Evolutionary conservation across 2,888 invertebrate genomes (phyloP), one percentile per base, ranked within the genome.

Genomic region (Hirtodrosophila histrioides): DNA sequence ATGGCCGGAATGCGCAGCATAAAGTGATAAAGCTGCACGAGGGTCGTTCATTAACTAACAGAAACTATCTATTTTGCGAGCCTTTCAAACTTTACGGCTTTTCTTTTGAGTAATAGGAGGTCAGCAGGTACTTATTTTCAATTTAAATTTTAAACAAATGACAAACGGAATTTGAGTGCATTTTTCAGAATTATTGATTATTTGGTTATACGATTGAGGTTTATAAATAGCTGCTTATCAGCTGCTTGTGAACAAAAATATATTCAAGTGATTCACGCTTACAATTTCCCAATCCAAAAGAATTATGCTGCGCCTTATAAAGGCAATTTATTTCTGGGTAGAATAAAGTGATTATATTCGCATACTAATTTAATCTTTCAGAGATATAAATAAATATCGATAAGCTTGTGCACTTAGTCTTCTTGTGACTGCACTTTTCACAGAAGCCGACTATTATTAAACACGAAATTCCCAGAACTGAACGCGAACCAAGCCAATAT

Each of bases 221-320:
- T 17, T 17, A 67, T 58, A 44, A 54, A 48, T 54, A 62, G 46
- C 8, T 43, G 40, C 53, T 54, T 57, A 71, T 62, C 57, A 62
- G 54, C 27, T 3, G 3, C 2, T 33, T 7, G 11, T 10, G 24
- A 7, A 51, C 5, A 24, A 0, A 56, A 17, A 4, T 8, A 1
- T 12, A 9, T 9, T 12, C 0, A n/a, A 27, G 17, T 64, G 39
- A 65, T 17, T 65, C 51, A 60, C 39, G 12, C 7, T 48, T 37
- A 2, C 1, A 12, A 6, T 37, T 45, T 27, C 17, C 23, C 24
- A 4, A 24, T 24, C 4, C 7, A 8, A 12, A 27, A 9, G 3
- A 29, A 9, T 35, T 17, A 9, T 5, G 1, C 3, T 31, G 3
- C 17, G 2, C 17, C 17, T 17, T 17, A 12, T 24, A 35, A 8